phyloP scores from a whole-genome alignment of 2,113 vertebrate genomes.

The Cercopithecus mona region DNA sequence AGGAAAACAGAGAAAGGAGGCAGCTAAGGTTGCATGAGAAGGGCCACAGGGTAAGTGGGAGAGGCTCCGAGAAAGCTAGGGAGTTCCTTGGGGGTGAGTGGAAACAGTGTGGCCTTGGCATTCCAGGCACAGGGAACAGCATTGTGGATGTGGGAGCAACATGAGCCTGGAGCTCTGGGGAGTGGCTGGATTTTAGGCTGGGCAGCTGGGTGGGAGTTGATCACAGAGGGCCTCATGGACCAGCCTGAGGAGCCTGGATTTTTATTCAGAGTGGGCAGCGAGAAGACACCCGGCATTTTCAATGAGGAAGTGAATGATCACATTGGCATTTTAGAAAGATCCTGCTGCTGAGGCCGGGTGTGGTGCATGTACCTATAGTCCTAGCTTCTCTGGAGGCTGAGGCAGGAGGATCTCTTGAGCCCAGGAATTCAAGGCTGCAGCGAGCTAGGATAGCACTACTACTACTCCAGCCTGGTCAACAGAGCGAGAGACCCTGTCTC shows the following conservation, averaged over 20 bases:
- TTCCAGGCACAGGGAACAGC: not conserved
- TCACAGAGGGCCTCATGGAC: not conserved
- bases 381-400: too few species aligned
- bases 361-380: too few species aligned
- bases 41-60: not conserved
- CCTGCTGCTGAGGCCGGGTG: too few species aligned
- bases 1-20: not conserved
- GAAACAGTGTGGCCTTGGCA: not conserved
- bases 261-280: not conserved
- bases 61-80: not conserved
- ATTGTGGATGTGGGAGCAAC: not conserved
- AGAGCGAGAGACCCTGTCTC: too few species aligned
- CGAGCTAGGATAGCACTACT: too few species aligned
- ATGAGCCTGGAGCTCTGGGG: too few species aligned
- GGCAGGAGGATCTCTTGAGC: too few species aligned
- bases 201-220: too few species aligned
- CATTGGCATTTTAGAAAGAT: not conserved
- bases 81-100: rapidly evolving
- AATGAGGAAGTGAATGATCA: not conserved
- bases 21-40: too few species aligned
- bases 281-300: not conserved
- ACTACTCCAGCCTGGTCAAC: too few species aligned
- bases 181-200: not conserved
- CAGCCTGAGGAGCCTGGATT: not conserved
- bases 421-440: too few species aligned